Conservation (phyloP, 2,113 vertebrate species). For the Pseudopipra pipra region DNA sequence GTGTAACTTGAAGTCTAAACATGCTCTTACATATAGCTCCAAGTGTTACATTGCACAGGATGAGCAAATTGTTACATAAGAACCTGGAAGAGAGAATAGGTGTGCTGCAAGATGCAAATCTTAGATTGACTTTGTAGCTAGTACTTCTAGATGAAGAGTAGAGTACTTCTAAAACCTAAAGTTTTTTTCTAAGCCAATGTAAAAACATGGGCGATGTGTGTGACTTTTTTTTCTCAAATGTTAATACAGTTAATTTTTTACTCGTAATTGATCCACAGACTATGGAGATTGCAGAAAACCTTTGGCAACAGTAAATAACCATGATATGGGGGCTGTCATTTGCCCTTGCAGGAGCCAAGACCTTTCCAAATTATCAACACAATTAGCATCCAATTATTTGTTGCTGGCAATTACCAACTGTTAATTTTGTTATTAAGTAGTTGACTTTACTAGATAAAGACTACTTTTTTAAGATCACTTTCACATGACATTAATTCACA, state of each 20-base stretch:
- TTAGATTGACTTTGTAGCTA: neutral
- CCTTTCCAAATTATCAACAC: neutral
- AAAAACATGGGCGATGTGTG: rapidly evolving
- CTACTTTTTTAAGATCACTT: neutral
- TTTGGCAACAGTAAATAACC: neutral
- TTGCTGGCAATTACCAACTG: neutral
- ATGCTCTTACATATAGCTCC: rapidly evolving
- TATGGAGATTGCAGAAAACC: neutral
- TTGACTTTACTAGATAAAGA: neutral
- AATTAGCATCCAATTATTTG: neutral
- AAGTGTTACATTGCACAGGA: neutral
- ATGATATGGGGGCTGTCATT: neutral
- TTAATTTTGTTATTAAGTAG: neutral
- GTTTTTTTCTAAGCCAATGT: neutral
- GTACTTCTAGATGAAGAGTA: neutral
- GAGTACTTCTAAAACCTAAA: neutral
- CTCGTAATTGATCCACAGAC: neutral
- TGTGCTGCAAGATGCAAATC: neutral
- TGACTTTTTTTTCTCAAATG: no score
- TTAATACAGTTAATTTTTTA: neutral
- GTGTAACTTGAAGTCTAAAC: neutral
- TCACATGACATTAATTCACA: neutral
- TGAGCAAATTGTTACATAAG: neutral
- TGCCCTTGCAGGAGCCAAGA: neutral
- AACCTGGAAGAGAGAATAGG: neutral